Evolutionary conservation across 2,797 vertebrate species (phyloP).

Genomic region (Dromococcyx pavoninus): DNA sequence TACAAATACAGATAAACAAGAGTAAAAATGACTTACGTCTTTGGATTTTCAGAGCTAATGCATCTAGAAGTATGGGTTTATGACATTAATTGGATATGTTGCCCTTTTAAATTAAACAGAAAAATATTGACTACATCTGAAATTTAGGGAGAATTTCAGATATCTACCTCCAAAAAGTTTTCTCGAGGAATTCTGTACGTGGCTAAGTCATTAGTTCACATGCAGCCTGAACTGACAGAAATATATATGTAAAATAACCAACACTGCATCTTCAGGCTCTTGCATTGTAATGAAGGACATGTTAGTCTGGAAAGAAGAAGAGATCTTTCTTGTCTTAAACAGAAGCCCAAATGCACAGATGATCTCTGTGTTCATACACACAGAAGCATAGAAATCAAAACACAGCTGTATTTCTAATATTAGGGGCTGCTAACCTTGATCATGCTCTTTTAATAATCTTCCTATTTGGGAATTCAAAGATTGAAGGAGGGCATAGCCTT

Average conservation of each 20-base stretch:
- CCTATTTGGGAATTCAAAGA: neutral
- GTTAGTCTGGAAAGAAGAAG: neutral
- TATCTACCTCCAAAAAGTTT: neutral
- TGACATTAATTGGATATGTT: neutral
- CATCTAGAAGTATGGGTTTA: neutral
- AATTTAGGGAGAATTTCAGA: neutral
- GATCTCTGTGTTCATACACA: neutral
- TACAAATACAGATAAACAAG: neutral
- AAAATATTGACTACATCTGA: neutral
- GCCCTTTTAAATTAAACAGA: neutral
- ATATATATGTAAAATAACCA: neutral
- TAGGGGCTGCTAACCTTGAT: constrained; percentile 20
- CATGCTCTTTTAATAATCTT: constrained; percentile 5
- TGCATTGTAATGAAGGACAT: neutral
- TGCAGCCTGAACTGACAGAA: neutral
- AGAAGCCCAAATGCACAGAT: neutral
- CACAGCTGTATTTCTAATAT: constrained; percentile 56
- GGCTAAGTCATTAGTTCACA: neutral
- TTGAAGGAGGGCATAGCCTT: neutral
- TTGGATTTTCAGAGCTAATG: neutral
- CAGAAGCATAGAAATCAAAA: neutral
- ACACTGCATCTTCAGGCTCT: neutral
- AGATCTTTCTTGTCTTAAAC: neutral
- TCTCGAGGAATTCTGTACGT: neutral
- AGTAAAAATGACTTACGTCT: neutral